phyloP scores from a whole-genome alignment of 2,888 invertebrate species.

The Neoaliturus tenellus region DNA sequence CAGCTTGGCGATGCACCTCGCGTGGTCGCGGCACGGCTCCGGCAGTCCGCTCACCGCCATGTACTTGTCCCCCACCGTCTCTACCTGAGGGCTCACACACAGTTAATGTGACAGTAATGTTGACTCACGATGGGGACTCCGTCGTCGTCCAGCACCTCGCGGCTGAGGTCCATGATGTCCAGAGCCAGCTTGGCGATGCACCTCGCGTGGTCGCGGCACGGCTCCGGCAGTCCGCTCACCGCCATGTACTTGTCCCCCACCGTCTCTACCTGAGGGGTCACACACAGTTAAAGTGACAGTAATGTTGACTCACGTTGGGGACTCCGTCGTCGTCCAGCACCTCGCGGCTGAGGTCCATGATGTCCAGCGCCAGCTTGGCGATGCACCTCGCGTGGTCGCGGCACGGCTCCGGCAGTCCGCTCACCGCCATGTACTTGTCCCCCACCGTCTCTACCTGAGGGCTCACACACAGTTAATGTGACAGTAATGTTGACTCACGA shows the following conservation, averaged over 20 bases:
- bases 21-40: slow-evolving; percentile 92
- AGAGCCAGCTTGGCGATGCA: too few relatives aligned
- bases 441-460: slow-evolving; percentile 98
- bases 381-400: slow-evolving; percentile 93
- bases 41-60: slow-evolving; percentile 98
- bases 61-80: slow-evolving; percentile 98
- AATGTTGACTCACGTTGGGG: too few relatives aligned
- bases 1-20: too few relatives aligned
- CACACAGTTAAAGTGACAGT: too few relatives aligned
- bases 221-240: slow-evolving; percentile 95
- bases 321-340: slow-evolving; percentile 92
- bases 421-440: slow-evolving; percentile 99
- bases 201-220: slow-evolving; percentile 91
- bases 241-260: slow-evolving; percentile 99
- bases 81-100: too few relatives aligned
- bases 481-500: too few relatives aligned
- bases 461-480: too few relatives aligned
- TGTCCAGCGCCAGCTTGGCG: too few relatives aligned
- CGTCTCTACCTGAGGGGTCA: slow-evolving; percentile 97
- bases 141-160: slow-evolving; percentile 91
- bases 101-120: too few relatives aligned
- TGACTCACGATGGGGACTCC: too few relatives aligned
- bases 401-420: slow-evolving; percentile 95
- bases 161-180: slow-evolving; percentile 96
- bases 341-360: slow-evolving; percentile 94